Evolutionary conservation across 1,140 invertebrate species (phyloP), one percentile per base, ranked within the genome.

Genomic region (Drosophila miranda): DNA sequence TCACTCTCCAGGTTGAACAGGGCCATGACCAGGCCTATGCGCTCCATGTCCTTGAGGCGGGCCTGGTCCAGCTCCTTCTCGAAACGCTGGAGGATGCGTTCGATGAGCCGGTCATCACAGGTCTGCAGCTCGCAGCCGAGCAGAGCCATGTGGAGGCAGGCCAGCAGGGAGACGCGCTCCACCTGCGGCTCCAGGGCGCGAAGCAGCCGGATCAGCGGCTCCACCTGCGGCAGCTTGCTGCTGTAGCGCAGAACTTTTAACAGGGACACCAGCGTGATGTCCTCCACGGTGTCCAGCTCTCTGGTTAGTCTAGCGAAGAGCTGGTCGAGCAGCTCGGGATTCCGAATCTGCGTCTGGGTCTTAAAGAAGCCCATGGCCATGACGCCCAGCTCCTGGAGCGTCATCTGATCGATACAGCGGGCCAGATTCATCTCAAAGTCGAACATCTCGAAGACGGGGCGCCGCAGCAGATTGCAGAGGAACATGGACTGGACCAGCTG

Each of bases 31-130:
- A 93, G 91, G 4, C 92, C 67, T 2, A 94, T 83, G 60, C 94
- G 91, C 89, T 95, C 94, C 8, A 95, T 80, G 69, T 95, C 94
- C 90, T 95, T 95, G 0, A 95, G 48, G 53, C 94, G 91, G 0
- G 91, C 76, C 1, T 54, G 23, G 2, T 89, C 41, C 2, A 92
- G 13, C 75, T 90, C 61, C 8, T 70, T 54, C 9, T 90, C 60
- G 60, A 91, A 92, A 63, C 89, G 91, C 13, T 90, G 16, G 0
- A 92, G 53, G 26, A 93, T 89, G n/a, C 45, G 44, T 30, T 91
- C 75, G 4, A 92, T 60, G 1, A 91, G 54, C 9, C 70, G 26
- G 54, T 91, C 67, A 54, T 93, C 82, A 54, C 91, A 91, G 0
- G 92, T 53, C 56, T 91, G 90, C n/a, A 90, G 55, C 11, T 89